Evolutionary conservation across 1,140 invertebrate genomes (phyloP), one percentile per base, ranked within the genome.

Genomic region (Glossosoma conforme): DNA sequence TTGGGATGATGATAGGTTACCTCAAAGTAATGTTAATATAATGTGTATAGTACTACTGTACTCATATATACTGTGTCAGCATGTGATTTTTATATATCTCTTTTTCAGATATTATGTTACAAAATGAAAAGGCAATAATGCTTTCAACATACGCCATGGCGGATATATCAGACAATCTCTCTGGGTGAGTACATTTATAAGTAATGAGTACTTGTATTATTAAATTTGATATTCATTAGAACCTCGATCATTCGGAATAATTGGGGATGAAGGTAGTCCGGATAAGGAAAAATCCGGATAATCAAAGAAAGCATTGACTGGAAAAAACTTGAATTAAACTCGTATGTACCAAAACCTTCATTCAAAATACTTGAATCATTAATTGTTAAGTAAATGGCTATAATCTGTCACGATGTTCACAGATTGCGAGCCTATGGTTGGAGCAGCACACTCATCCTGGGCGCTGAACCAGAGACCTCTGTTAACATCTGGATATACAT

Each of bases 121-220:
- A 38, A 19, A 52, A 44, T 10, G 21, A 44, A 30, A 36, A 18
- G 8, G 17, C 49, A 5, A n/a, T 52, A 14, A 22, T 52, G 15
- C 38, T 52, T 38, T 44, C 49, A 19, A 52, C 49, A 5, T 52
- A 19, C 37, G 49, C 22, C 13, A 36, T 36, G 13, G 49, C 33
- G 9, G 24, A 43, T 36, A 13, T 13, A 13, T 36, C 15, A 14
- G 8, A 36, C 13, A 36, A 36, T 36, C 8, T 17, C 35, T 8
- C 15, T 36, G 13, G 14, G 5, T 6, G 14, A 13, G 14, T 13
- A 17, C 8, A 36, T 13, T 36, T 36, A 36, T 36, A 9, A 13
- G 5, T 36, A 8, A 36, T 36, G 6, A 28, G 24, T n/a, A 28
- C 6, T 8, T 8, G n/a, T 28, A 28, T 28, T 28, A 28, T 28